These are phyloP conservation scores for Limulus polyphemus DNA, from an alignment of 2,888 invertebrate species.

Conservation along the genomic window DNA sequence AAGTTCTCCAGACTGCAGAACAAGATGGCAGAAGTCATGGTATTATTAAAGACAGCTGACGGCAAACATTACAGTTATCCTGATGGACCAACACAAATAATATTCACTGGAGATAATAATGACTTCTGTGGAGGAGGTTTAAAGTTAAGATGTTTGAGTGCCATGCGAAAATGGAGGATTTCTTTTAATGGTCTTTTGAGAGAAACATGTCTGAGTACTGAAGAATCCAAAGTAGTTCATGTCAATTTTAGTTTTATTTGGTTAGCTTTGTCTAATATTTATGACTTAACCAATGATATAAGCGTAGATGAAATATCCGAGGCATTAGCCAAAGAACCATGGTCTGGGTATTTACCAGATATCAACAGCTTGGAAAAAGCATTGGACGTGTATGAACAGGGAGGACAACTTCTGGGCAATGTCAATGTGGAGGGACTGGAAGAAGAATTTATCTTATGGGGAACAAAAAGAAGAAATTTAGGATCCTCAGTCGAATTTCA, in stretches of 20 bases:
- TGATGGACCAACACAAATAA: background rate
- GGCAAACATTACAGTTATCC: background rate
- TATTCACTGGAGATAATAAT: background rate
- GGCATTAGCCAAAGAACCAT: no score
- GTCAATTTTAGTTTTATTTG: background rate
- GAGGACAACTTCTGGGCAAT: no score
- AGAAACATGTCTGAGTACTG: background rate
- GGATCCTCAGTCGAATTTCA: no score
- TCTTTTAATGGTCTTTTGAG: background rate
- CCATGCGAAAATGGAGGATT: slow-evolving; percentile 1
- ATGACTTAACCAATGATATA: background rate
- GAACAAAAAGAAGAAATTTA: no score
- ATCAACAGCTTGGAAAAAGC: no score
- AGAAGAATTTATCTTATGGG: no score
- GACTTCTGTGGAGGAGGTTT: background rate
- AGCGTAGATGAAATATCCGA: background rate
- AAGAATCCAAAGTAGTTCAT: background rate
- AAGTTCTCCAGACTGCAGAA: background rate
- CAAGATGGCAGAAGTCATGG: background rate
- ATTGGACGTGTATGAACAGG: no score
- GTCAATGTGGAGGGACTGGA: no score
- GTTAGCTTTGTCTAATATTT: background rate
- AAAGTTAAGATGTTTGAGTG: background rate
- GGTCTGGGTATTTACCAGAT: no score
- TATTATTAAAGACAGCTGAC: background rate